Base-by-base conservation (phyloP, 2,797 vertebrate species). In the Sebastiscus albofasciatus region DNA sequence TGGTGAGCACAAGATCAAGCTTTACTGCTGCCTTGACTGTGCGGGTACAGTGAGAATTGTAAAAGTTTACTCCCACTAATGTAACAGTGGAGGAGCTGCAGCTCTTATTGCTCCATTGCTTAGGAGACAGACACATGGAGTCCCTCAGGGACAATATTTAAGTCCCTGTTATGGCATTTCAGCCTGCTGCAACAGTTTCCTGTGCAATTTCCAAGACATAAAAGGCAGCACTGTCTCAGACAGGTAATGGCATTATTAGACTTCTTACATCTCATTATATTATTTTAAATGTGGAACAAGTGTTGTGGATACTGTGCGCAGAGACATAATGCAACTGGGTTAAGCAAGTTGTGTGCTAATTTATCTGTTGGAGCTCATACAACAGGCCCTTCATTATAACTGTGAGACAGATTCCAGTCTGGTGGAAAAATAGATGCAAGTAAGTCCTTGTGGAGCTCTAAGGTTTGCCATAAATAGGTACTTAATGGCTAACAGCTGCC, bases 241-340 rank as follows among this genome's bases (percentile, higher is more conserved):
- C 81, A 87, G 82, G 79, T 92, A 89, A 90, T 90, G 81, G 52
- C 59, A 67, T 79, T 83, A 76, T 91, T 82, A 79, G 62, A 83
- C 77, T 67, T 56, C 52, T 84, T 91, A 74, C 67, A 85, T 84
- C 78, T 88, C 62, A 87, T 91, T 90, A 90, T 81, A 77, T 79
- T 69, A 68, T 60, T 86, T 83, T 80, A 79, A 88, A 90, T 83
- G 68, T 88, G 83, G 65, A 75, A 56, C 31, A 75, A 75, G 36
- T 56, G 68, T 59, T 75, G 29, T 65, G 39, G 31, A 65, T 75
- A 66, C 52, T 67, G 70, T 55, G 33, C 11, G 27, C 20, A 52
- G 42, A 76, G 55, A 72, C 54, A 77, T 56, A 73, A 79, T 52
- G 49, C 24, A 72, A 59, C 70, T 31, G 33, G 73, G 72, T 83